Conservation (phyloP, 2,113 vertebrate species). For the Microcebus griseorufus region DNA sequence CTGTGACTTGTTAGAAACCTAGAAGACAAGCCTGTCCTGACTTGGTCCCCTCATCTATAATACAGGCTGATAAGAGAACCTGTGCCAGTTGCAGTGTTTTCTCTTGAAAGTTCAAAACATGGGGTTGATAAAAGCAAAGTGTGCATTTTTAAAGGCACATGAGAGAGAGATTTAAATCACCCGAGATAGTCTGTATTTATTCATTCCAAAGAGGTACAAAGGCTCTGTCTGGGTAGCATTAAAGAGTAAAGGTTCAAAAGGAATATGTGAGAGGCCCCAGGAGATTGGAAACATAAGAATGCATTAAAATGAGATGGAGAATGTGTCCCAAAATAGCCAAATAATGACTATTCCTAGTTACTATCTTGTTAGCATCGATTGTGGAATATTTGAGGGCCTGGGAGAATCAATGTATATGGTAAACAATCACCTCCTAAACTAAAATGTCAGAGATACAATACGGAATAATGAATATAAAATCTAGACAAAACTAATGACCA, state of each 20-base stretch:
- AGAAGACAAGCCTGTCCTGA: conserved; percentile 44
- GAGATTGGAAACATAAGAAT: conserved; percentile 70
- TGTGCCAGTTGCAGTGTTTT: conserved; percentile 45
- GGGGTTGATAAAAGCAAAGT: conserved; percentile 56
- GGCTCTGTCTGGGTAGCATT: conserved; percentile 68
- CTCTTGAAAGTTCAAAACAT: conserved; percentile 61
- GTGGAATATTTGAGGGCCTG: conserved; percentile 71
- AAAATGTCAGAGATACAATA: conserved; percentile 79
- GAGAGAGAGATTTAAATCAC: conserved; percentile 72
- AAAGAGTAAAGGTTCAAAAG: conserved; percentile 73
- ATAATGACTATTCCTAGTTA: conserved; percentile 75
- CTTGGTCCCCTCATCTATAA: conserved; percentile 58
- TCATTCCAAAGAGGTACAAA: conserved; percentile 77
- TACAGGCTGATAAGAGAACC: conserved; percentile 47
- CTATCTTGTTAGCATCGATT: conserved; percentile 80
- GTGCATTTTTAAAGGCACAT: conserved; percentile 59
- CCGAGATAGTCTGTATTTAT: conserved; percentile 69
- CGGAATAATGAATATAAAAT: conserved; percentile 80
- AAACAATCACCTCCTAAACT: conserved; percentile 76
- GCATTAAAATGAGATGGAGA: conserved; percentile 78
- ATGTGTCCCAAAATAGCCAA: conserved; percentile 79
- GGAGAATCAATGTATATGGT: conserved; percentile 77
- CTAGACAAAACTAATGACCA: conserved; percentile 74
- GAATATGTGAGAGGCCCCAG: conserved; percentile 70
- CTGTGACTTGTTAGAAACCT: conserved; percentile 46